Evolutionary conservation across 1,140 invertebrate genomes (phyloP).

Genomic region (Caenorhabditis briggsae): DNA sequence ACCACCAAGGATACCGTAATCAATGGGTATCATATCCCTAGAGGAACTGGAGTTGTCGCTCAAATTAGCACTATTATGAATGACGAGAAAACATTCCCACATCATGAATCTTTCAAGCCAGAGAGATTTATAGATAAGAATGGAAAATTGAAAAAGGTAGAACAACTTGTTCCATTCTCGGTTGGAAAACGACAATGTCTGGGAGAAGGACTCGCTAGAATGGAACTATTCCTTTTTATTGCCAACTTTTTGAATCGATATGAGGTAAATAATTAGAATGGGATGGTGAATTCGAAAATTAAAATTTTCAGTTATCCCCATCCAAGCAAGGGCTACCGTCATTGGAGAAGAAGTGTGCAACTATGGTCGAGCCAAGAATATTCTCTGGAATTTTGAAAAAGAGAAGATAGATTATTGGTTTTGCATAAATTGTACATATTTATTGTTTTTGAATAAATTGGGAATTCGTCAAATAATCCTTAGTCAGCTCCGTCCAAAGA

Average conservation of each 20-base stretch:
- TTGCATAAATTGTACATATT: too few species aligned
- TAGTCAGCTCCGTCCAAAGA: too few species aligned
- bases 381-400: constrained; percentile 2
- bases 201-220: constrained; percentile 88
- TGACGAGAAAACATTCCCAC: constrained; percentile 85
- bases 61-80: constrained; percentile 90
- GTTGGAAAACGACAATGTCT: constrained; percentile 88
- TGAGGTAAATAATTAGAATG: neutral
- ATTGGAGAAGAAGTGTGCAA: constrained; percentile 1
- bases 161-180: constrained; percentile 89
- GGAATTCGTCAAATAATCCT: too few species aligned
- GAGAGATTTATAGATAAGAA: constrained; percentile 85
- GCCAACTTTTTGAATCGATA: constrained; percentile 87
- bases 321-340: neutral
- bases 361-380: neutral
- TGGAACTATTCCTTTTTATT: constrained; percentile 92
- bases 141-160: constrained; percentile 84
- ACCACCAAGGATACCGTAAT: constrained; percentile 73
- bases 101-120: constrained; percentile 86
- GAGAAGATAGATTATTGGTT: neutral
- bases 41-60: constrained; percentile 86
- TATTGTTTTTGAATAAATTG: too few species aligned
- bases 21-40: constrained; percentile 80
- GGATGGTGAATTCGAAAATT: neutral
- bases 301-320: neutral